Percentiles rank a stretch among this genome's conserved stretches.
Conservation (phyloP, 2,888 invertebrate genomes). For the Drosophila anomalata region DNA sequence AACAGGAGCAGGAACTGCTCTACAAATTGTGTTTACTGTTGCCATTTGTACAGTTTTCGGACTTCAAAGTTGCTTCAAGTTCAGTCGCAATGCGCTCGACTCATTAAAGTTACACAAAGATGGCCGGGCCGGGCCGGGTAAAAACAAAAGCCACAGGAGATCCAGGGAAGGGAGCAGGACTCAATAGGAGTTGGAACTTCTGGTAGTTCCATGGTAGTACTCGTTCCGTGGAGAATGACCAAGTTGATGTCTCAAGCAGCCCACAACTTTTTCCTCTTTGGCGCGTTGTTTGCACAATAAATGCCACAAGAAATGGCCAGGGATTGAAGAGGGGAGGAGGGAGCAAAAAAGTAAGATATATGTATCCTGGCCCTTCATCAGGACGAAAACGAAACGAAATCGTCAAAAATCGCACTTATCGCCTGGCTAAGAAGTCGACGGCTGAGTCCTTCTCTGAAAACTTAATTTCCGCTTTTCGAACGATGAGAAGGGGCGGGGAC, state of each 20-base stretch:
- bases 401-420: conserved; percentile 80
- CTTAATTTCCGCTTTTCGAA: conserved; percentile 72
- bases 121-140: conserved; percentile 31
- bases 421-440: conserved; percentile 58
- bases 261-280: conserved; percentile 29
- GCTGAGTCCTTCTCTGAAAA: conserved; percentile 51
- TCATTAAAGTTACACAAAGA: conserved; percentile 67
- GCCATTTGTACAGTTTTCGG: conserved; percentile 40
- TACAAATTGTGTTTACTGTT: conserved; percentile 57
- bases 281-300: conserved; percentile 57
- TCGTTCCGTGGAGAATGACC: conserved; percentile 29
- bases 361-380: conserved; percentile 55
- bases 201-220: not conserved
- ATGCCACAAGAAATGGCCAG: conserved; percentile 67
- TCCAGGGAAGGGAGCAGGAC: not conserved
- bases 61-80: conserved; percentile 44
- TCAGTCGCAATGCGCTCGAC: conserved; percentile 56
- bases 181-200: conserved; percentile 28
- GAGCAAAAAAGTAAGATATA: conserved; percentile 4
- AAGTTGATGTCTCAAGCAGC: conserved; percentile 48
- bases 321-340: conserved; percentile 3
- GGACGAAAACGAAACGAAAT: conserved; percentile 62
- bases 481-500: conserved; percentile 25
- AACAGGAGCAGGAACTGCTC: conserved; percentile 21
- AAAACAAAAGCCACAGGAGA: conserved; percentile 23